A percentile compares a stretch with the other conserved stretches of the same genome.
phyloP scores from a whole-genome alignment of 2,888 invertebrate genomes.

The Agonopterix alstromeriana region DNA sequence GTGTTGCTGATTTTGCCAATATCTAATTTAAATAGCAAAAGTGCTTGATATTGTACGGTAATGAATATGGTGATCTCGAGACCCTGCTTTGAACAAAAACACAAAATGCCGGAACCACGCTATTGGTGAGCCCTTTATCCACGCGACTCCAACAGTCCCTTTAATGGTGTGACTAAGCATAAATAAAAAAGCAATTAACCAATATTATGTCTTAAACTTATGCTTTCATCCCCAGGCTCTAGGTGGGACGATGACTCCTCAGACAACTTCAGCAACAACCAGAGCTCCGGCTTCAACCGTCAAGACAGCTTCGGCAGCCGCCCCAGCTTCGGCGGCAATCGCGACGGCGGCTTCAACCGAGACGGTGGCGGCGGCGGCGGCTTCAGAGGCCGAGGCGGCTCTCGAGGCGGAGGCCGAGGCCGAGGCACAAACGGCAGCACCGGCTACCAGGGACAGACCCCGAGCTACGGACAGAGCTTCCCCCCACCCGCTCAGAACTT shows the following conservation, averaged over 20 bases:
- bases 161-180: too few species aligned
- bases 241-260: conserved; percentile 39
- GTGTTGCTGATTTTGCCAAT: too few species aligned
- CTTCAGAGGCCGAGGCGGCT: conserved; percentile 40
- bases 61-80: too few species aligned
- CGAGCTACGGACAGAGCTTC: conserved; percentile 9
- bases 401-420: conserved; percentile 16
- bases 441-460: conserved; percentile 1
- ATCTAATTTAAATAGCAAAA: too few species aligned
- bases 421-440: conserved; percentile 5
- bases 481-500: conserved; percentile 13
- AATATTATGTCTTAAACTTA: neutral
- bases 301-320: conserved; percentile 7
- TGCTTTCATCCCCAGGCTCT: neutral
- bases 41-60: too few species aligned
- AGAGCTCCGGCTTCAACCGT: neutral
- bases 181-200: neutral
- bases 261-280: conserved; percentile 15
- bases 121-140: too few species aligned
- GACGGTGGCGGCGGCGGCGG: conserved; percentile 28
- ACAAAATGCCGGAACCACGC: too few species aligned
- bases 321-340: conserved; percentile 15
- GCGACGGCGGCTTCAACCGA: conserved; percentile 10
- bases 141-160: too few species aligned
- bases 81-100: too few species aligned